Evolutionary conservation across 2,888 invertebrate species (phyloP).

Genomic region (Heliconius aoede): DNA sequence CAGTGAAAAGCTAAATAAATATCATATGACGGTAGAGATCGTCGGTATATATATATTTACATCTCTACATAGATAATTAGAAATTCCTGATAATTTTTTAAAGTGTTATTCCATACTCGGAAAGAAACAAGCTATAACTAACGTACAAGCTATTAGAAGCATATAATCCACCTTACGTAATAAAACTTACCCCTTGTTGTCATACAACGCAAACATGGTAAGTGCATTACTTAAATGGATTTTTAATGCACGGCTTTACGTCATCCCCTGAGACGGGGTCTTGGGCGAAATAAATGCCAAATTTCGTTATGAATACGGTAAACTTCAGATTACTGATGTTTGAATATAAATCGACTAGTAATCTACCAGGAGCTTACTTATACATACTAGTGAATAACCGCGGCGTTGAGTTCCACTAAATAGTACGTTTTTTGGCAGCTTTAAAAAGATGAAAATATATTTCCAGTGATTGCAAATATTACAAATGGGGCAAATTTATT

Average conservation of each 20-base stretch:
- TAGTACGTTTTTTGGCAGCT: no score
- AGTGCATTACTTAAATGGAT: conserved; percentile 70
- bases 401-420: neutral
- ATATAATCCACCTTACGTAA: conserved; percentile 18
- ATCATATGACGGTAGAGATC: no score
- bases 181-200: conserved; percentile 17
- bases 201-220: conserved; percentile 59
- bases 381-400: neutral
- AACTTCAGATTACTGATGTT: neutral
- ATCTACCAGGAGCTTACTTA: neutral
- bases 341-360: neutral
- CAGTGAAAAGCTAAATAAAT: no score
- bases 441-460: no score
- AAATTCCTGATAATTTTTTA: no score
- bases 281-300: conserved; percentile 19
- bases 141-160: neutral
- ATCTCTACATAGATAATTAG: no score
- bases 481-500: no score
- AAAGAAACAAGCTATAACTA: no score
- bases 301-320: conserved; percentile 18
- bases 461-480: no score
- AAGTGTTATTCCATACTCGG: no score
- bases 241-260: conserved; percentile 57
- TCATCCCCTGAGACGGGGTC: conserved; percentile 27
- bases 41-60: no score